These are phyloP conservation scores for Pycnonotus jocosus DNA, from an alignment of 2,113 vertebrate genomes.

Conservation along the genomic window DNA sequence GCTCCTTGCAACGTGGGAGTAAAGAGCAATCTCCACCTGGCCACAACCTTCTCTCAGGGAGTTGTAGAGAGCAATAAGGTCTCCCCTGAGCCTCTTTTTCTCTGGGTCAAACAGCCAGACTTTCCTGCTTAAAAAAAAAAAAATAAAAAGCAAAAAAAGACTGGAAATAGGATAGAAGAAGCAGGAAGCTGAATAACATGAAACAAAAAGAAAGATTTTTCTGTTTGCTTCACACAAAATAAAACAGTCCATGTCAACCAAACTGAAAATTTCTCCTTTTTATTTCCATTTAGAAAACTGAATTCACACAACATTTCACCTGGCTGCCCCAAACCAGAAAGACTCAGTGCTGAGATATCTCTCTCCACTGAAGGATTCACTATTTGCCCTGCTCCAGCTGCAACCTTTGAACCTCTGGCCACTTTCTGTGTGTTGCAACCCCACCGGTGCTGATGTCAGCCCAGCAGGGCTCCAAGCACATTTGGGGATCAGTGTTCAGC, in stretches of 20 bases:
- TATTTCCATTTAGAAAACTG: not conserved
- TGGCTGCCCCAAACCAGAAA: not conserved
- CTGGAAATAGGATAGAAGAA: not conserved
- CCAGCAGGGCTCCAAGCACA: rapidly evolving
- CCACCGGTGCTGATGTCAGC: not conserved
- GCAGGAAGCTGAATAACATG: not conserved
- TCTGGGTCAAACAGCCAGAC: not conserved
- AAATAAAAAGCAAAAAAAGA: not conserved
- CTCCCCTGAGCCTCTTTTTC: not conserved
- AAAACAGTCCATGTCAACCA: not conserved
- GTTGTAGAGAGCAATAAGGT: rapidly evolving
- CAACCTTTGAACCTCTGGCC: not conserved
- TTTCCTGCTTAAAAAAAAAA: not conserved
- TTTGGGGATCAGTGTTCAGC: not conserved
- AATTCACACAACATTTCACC: not conserved
- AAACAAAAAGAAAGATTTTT: not conserved
- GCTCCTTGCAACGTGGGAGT: not conserved
- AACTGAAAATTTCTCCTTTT: not conserved
- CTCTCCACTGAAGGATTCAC: rapidly evolving
- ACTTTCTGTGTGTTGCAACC: not conserved
- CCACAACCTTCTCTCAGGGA: not conserved
- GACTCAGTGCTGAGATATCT: not conserved
- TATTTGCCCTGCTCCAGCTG: not conserved
- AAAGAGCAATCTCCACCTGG: not conserved
- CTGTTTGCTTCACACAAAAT: not conserved